Evolutionary conservation across 2,888 invertebrate genomes (phyloP), one percentile per base, ranked within the genome.

Genomic region (Ornithoptera priamus): DNA sequence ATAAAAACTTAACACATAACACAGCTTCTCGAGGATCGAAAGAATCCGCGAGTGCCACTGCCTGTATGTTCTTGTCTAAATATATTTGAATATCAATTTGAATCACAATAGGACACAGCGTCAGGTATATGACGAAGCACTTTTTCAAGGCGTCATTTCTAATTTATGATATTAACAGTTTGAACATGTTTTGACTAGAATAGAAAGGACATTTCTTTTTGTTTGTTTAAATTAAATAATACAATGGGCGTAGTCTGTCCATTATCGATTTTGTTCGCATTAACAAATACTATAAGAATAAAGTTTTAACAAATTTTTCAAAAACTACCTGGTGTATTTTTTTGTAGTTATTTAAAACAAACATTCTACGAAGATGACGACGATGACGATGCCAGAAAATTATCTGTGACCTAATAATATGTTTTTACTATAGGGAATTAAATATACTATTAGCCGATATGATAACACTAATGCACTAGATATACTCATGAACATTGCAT

Each of bases 71-170:
- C 81, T 80, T 80, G 77, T 78, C 82, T 81, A 77, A 80, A 77
- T 80, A 81, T 81, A 86, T 89, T 89, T 88, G 86, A 89, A 91
- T 90, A 86, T 88, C 84, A 86, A 90, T 91, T 86, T 88, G 85
- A 88, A 90, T 90, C 80, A 90, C 88, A 90, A 89, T 90, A 79
- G 79, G 77, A 80, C 74, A 80, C 79, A 89, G 87, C 88, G 90
- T 89, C 90, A 85, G 84, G 82, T 81, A 77, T 83, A 79, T 92
- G 92, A 92, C 88, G 74, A 74, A 70, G 86, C 90, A 79, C 73
- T 81, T 30, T 85, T 84, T 81, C 71, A 72, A 76, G 76, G 78
- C 80, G 79, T 81, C 83, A 82, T 79, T 77, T 80, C 78, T 76
- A 77, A 75, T 76, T 81, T 77, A 82, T 81, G 80, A 79, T 84